These are phyloP conservation scores for Pilophorus perplexus DNA, from an alignment of 2,888 invertebrate genomes.

Conservation along the genomic window DNA sequence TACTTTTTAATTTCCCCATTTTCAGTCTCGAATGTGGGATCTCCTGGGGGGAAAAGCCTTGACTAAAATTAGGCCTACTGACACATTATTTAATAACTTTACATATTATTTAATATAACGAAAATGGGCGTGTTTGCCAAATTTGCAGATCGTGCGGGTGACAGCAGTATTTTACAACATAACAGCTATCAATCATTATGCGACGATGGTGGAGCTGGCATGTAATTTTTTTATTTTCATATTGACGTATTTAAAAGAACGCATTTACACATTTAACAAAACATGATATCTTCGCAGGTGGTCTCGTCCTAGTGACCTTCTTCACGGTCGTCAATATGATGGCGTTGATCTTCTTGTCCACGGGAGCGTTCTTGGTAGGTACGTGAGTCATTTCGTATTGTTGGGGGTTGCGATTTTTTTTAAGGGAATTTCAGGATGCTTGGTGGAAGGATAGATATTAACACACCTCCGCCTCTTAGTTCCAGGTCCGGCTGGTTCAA, in stretches of 20 bases:
- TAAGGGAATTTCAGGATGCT: too few species aligned
- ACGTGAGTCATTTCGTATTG: not conserved
- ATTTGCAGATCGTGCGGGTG: not conserved
- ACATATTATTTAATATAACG: too few species aligned
- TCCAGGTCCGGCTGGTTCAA: too few species aligned
- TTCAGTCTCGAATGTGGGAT: too few species aligned
- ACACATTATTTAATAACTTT: too few species aligned
- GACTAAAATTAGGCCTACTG: too few species aligned
- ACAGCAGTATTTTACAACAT: not conserved
- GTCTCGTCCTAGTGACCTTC: not conserved
- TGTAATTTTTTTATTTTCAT: not conserved
- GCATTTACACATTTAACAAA: not conserved
- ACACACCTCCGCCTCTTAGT: too few species aligned
- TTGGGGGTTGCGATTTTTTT: too few species aligned
- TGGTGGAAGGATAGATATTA: too few species aligned
- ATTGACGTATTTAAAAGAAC: not conserved
- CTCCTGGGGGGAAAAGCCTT: too few species aligned
- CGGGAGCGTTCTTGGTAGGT: conserved; percentile 8
- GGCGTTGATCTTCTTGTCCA: not conserved
- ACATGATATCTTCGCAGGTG: not conserved
- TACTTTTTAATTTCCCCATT: too few species aligned
- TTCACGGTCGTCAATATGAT: not conserved
- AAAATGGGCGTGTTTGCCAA: not conserved
- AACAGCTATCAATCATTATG: not conserved
- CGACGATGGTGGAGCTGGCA: not conserved